Base-by-base conservation (phyloP, 2,797 vertebrate species). In the Mormyrus hasselquistii region DNA sequence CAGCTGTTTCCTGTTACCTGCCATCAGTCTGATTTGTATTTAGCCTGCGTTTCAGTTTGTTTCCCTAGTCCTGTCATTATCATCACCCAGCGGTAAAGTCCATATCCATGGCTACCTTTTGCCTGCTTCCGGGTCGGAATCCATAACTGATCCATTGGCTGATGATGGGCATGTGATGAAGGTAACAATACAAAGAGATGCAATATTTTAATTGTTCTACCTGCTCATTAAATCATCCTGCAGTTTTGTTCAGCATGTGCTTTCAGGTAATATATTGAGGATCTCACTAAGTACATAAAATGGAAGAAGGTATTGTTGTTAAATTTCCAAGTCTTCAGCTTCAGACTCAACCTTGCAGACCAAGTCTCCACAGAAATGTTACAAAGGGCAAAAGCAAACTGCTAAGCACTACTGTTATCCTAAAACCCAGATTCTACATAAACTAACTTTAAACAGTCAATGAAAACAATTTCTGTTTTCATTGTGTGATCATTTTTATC, bases 281-380 rank as follows among this genome's bases (percentile, higher is more conserved):
- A 65, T 69, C 25, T 69, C 25, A 25, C 25, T 29, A 65, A 29
- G 62, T 65, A 65, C 62, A 29, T 29, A 65, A 65, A 65, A 65
- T 0, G 10, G 62, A 22, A 25, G 16, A 65, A 65, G 25, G 29
- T 65, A 65, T 1, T 25, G 8, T 12, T 29, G 62, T 12, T 65
- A 65, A 65, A 29, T 65, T 65, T 65, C 25, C 62, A 65, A 95
- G 95, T 93, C 90, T 96, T 69, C 93, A 91, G 89, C 91, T 93
- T 96, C 65, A 92, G 0, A 91, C 89, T 7, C 96, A 96, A 55
- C 96, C 95, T 83, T 91, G 92, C 69, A 95, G 94, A 89, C 90
- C 94, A 89, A 92, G 89, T 86, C 92, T 96, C 86, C 93, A 96
- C 55, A 91, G 94, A 82, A 92, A 93, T 89, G 93, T 95, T 87